Evolutionary conservation across 2,113 vertebrate species (phyloP).

Genomic region (Ammodytes marinus): DNA sequence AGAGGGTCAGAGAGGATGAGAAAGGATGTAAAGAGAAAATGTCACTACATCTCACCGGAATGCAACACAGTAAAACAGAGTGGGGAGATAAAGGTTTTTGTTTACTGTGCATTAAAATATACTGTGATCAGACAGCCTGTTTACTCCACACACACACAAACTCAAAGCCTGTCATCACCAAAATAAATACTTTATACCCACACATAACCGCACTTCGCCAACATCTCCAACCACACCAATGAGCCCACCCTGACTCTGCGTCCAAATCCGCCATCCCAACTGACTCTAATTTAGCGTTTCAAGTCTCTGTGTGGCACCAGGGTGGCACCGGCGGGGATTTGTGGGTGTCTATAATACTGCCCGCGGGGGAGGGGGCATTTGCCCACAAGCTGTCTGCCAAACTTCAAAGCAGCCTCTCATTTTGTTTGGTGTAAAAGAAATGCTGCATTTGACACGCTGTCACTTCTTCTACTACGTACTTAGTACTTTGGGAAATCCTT

Average conservation of each 20-base stretch:
- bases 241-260: slow-evolving; percentile 76
- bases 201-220: slow-evolving; percentile 72
- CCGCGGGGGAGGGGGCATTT: slow-evolving; percentile 45
- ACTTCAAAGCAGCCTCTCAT: slow-evolving; percentile 61
- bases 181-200: slow-evolving; percentile 75
- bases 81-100: slow-evolving; percentile 29
- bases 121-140: slow-evolving; percentile 59
- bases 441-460: slow-evolving; percentile 45
- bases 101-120: slow-evolving; percentile 44
- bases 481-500: slow-evolving; percentile 23
- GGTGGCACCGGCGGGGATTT: slow-evolving; percentile 68
- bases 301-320: slow-evolving; percentile 76
- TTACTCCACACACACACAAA: slow-evolving; percentile 50
- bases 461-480: slow-evolving; percentile 47
- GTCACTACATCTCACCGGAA: neutral
- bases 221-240: slow-evolving; percentile 72
- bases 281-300: slow-evolving; percentile 71
- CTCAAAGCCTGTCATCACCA: slow-evolving; percentile 54
- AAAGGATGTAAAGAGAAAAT: neutral
- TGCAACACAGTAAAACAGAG: neutral
- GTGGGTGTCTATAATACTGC: slow-evolving; percentile 64
- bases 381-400: slow-evolving; percentile 72
- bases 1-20: too few relatives aligned
- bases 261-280: slow-evolving; percentile 62
- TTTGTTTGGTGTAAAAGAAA: slow-evolving; percentile 64